Percentiles rank a stretch among this genome's conserved stretches.
Evolutionary conservation across 2,797 vertebrate genomes (phyloP).

Genomic region (Chelon auratus): DNA sequence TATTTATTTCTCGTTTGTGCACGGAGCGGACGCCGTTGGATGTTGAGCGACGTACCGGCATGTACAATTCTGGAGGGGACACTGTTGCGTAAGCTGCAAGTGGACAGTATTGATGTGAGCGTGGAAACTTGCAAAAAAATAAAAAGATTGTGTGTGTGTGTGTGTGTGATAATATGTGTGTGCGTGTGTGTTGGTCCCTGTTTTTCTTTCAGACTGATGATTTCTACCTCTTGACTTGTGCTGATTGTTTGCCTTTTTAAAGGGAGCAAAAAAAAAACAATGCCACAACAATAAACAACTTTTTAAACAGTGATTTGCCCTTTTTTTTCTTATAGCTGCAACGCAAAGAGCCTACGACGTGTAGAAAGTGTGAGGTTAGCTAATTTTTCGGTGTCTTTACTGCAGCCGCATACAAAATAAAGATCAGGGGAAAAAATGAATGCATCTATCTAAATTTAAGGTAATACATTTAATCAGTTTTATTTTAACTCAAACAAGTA

Average conservation of each 20-base stretch:
- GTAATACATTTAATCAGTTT: neutral
- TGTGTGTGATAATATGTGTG: conserved; percentile 3
- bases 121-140: conserved; percentile 24
- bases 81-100: conserved; percentile 22
- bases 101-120: conserved; percentile 34
- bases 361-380: too few relatives aligned
- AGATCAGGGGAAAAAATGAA: too few relatives aligned
- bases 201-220: conserved; percentile 63
- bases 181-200: conserved; percentile 28
- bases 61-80: conserved; percentile 2
- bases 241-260: conserved; percentile 78
- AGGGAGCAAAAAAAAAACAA: conserved; percentile 66
- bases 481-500: neutral
- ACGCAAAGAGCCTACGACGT: too few relatives aligned
- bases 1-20: conserved; percentile 73
- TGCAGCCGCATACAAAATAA: neutral
- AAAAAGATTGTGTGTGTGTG: conserved; percentile 8
- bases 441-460: too few relatives aligned
- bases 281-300: conserved; percentile 77
- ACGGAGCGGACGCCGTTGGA: conserved; percentile 14
- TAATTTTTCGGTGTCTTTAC: too few relatives aligned
- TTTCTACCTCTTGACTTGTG: conserved; percentile 86
- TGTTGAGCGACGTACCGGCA: conserved; percentile 15
- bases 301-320: conserved; percentile 57
- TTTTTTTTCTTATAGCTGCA: neutral